Percentiles rank a stretch among this genome's conserved stretches.
Conservation (phyloP, 2,888 invertebrate species). For the Malthinus flaveolus region DNA sequence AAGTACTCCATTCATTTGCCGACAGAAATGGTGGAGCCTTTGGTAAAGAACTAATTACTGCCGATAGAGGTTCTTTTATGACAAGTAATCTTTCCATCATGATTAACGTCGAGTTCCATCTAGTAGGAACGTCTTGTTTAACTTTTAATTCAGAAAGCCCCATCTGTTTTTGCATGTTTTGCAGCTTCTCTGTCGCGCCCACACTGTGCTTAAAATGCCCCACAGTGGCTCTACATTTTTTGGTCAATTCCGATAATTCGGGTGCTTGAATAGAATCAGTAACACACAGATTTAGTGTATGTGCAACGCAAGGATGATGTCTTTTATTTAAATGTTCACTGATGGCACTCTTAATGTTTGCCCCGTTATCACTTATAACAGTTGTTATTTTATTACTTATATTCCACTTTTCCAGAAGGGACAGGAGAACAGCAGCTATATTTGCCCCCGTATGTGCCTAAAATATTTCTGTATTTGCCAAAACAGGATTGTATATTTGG, state of each 20-base stretch:
- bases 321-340: constrained; percentile 33
- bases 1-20: neutral
- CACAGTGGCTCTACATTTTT: constrained; percentile 2
- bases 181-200: neutral
- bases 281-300: constrained; percentile 36
- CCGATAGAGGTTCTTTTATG: neutral
- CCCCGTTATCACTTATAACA: constrained; percentile 38
- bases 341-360: constrained; percentile 39
- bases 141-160: neutral
- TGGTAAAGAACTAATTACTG: neutral
- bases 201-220: neutral
- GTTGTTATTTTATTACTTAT: constrained; percentile 37
- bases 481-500: too few species aligned
- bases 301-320: constrained; percentile 40
- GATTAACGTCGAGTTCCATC: neutral
- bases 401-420: constrained; percentile 35
- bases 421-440: too few species aligned
- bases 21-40: neutral
- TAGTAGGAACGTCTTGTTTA: neutral
- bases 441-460: too few species aligned
- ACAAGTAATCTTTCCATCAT: neutral
- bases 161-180: neutral
- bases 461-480: too few species aligned
- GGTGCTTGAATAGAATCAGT: constrained; percentile 12
- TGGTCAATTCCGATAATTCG: neutral